Evolutionary conservation across 1,140 invertebrate genomes (phyloP), one percentile per base, ranked within the genome.

Genomic region (Bombus breviceps): DNA sequence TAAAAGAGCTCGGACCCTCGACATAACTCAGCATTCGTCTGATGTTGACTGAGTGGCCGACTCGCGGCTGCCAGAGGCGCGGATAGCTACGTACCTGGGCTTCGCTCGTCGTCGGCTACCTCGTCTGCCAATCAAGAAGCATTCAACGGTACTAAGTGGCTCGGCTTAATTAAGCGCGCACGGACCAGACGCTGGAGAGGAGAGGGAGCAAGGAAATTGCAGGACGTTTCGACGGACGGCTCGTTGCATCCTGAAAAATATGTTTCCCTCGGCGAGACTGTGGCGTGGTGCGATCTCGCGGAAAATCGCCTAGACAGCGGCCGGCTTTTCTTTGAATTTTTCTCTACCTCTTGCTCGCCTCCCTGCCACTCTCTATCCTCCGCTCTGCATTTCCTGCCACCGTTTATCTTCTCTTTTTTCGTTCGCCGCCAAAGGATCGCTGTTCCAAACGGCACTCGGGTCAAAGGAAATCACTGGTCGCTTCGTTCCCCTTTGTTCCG

Each of bases 11-110:
- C 90, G 90, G 89, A 87, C 91, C 92, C 91, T 91, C 90, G 91
- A 90, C 92, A 92, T 92, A 92, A 92, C 91, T 92, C 92, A 92
- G 90, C 90, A 83, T 91, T 90, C 91, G 91, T 88, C 85, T 92
- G 92, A 92, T 92, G 92, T 91, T 92, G 91, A 92, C 92, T 92
- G 92, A 92, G 91, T 92, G 90, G 91, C 91, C 80, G 83, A 88
- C 80, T 90, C 76, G 83, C 86, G 87, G 86, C 73, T 77, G 86
- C 81, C 79, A 85, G 85, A 85, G 88, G 84, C 81, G 87, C 88
- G 79, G 85, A 82, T 85, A 73, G 84, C 78, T 75, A 66, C 88
- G 88, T 89, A 89, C 88, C 88, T 89, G 88, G 68, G 88, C 84
- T 83, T 86, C 81, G 88, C 75, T 83, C 72, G 80, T 89, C 89